Evolutionary conservation across 2,113 vertebrate genomes (phyloP).

Genomic region (Oncorhynchus mykiss): DNA sequence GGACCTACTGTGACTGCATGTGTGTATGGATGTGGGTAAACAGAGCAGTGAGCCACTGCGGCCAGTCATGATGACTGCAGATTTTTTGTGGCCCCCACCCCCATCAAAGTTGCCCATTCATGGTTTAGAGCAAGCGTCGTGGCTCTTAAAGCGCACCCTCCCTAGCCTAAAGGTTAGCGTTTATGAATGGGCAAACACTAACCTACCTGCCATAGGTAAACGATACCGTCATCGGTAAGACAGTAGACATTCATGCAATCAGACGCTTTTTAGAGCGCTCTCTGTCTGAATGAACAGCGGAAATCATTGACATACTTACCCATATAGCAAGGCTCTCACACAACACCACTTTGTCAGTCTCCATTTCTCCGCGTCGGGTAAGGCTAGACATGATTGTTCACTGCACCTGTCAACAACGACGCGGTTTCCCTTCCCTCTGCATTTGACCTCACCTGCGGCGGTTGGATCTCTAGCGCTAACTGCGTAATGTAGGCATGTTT

Average conservation of each 20-base stretch:
- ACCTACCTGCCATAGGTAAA: constrained; percentile 60
- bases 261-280: neutral
- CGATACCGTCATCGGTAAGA: neutral
- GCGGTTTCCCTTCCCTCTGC: constrained; percentile 56
- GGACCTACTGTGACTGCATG: too few relatives aligned
- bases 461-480: constrained; percentile 40
- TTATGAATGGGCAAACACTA: neutral
- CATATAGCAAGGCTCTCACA: constrained; percentile 79
- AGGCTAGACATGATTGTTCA: constrained; percentile 9
- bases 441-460: constrained; percentile 76
- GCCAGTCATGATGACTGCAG: too few relatives aligned
- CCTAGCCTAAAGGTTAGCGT: too few relatives aligned
- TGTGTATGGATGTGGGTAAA: too few relatives aligned
- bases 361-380: constrained; percentile 58
- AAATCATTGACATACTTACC: constrained; percentile 69
- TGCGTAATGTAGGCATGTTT: constrained; percentile 3
- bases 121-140: too few relatives aligned
- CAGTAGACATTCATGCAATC: neutral
- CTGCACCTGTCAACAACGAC: constrained; percentile 64
- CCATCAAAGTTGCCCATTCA: too few relatives aligned
- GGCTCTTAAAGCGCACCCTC: too few relatives aligned
- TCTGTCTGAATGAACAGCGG: neutral
- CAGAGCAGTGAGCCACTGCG: too few relatives aligned
- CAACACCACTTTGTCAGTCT: constrained; percentile 64
- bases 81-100: too few relatives aligned